A percentile compares a stretch with the other conserved stretches of the same genome.
Evolutionary conservation across 2,888 invertebrate species (phyloP).

Genomic region (Noctua janthina): DNA sequence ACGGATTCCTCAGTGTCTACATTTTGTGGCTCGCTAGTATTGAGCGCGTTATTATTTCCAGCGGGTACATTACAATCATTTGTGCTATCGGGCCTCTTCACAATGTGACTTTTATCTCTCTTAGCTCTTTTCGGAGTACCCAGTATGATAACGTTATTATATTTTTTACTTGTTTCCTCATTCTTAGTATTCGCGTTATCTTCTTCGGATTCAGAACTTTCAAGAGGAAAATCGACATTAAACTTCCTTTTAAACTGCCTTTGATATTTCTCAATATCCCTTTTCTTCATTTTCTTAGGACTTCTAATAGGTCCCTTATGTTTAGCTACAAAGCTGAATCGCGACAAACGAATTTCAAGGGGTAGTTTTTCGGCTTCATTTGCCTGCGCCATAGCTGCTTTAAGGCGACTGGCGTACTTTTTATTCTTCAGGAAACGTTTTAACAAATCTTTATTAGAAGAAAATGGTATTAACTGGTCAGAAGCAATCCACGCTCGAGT

Average conservation of each 20-base stretch:
- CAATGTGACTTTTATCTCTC: constrained; percentile 8
- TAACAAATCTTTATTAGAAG: constrained; percentile 69
- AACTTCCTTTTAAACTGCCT: constrained; percentile 78
- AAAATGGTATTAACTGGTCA: constrained; percentile 80
- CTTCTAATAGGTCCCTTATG: constrained; percentile 82
- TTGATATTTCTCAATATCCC: constrained; percentile 74
- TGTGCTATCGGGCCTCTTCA: neutral
- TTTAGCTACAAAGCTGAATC: constrained; percentile 86
- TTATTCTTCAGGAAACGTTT: constrained; percentile 67
- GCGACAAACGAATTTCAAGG: constrained; percentile 78
- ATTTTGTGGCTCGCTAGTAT: constrained; percentile 20
- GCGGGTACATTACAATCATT: constrained; percentile 10
- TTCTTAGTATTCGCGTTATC: constrained; percentile 50
- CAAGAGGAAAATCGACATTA: constrained; percentile 77
- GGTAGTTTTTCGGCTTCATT: constrained; percentile 81
- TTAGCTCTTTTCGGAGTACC: constrained; percentile 71
- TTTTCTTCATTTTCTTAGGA: constrained; percentile 78
- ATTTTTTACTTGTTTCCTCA: constrained; percentile 47
- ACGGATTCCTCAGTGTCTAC: constrained; percentile 33
- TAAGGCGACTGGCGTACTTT: constrained; percentile 77
- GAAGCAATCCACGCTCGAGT: constrained; percentile 87
- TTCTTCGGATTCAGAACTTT: constrained; percentile 74
- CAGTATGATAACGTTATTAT: constrained; percentile 70
- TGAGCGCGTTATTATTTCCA: constrained; percentile 16
- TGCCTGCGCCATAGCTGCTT: constrained; percentile 80